Conservation (phyloP, 2,888 invertebrate genomes). For the Fragum sueziense region DNA sequence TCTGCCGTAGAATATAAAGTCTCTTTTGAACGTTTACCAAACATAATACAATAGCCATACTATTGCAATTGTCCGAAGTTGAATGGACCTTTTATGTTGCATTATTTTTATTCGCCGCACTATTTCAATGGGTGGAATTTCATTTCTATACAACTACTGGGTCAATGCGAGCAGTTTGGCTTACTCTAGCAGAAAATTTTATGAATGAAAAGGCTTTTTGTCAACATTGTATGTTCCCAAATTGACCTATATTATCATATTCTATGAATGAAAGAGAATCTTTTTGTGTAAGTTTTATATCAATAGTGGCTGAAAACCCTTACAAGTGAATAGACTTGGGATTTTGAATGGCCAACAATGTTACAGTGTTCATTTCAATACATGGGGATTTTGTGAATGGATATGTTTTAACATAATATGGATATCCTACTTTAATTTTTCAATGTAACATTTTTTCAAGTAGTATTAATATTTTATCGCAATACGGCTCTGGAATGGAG, state of each 20-base stretch:
- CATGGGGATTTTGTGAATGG: no score
- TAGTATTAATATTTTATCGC: no score
- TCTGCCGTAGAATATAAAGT: conserved; percentile 28
- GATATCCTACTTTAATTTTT: no score
- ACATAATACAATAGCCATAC: conserved; percentile 33
- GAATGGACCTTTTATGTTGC: conserved; percentile 56
- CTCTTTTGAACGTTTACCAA: conserved; percentile 40
- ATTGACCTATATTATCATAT: conserved; percentile 6
- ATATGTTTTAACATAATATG: no score
- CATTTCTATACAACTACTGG: conserved; percentile 31
- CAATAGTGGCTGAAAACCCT: neutral
- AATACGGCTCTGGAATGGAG: no score
- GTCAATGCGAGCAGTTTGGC: conserved; percentile 12
- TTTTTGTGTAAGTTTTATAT: neutral
- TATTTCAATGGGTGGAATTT: conserved; percentile 46
- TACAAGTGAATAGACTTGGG: neutral
- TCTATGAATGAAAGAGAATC: neutral
- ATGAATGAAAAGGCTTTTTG: conserved; percentile 23
- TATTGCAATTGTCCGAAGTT: conserved; percentile 50
- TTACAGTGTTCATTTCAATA: no score
- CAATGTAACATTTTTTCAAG: no score
- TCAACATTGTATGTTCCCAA: conserved; percentile 6
- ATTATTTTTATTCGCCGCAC: conserved; percentile 51
- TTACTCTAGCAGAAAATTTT: conserved; percentile 13
- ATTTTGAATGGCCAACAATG: no score